Evolutionary conservation across 2,113 vertebrate genomes (phyloP).

Genomic region (Cebus imitator): DNA sequence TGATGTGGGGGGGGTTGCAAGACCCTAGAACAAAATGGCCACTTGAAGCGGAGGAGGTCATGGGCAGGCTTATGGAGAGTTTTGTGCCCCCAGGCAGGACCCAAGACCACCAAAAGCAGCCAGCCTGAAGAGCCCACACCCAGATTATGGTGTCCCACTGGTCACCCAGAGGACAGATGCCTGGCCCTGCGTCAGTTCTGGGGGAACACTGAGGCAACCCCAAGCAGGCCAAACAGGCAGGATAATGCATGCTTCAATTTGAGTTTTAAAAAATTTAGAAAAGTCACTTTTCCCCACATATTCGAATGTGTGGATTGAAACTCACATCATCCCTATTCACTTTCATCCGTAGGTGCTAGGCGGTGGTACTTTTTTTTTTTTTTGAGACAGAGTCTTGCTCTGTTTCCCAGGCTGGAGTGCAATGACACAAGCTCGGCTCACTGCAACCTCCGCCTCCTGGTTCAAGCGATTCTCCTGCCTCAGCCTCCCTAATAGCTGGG

Average conservation of each 20-base stretch:
- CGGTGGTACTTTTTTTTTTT: too few relatives aligned
- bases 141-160: neutral
- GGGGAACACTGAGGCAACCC: neutral
- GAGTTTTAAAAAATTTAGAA: neutral
- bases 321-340: neutral
- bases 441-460: too few relatives aligned
- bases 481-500: too few relatives aligned
- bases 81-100: neutral
- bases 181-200: neutral
- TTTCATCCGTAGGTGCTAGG: rapidly evolving
- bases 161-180: neutral
- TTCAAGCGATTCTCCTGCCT: too few relatives aligned
- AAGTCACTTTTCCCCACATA: neutral
- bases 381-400: too few relatives aligned
- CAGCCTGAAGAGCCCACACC: neutral
- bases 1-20: neutral
- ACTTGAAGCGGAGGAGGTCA: too few relatives aligned
- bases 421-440: too few relatives aligned
- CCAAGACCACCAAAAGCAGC: neutral
- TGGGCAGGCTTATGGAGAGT: neutral
- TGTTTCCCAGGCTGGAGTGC: too few relatives aligned
- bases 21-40: neutral
- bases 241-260: neutral
- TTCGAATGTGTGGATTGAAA: rapidly evolving
- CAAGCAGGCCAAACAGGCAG: neutral